Percentiles rank a stretch among this genome's conserved stretches.
Evolutionary conservation across 2,113 vertebrate species (phyloP).

Genomic region (Neoarius graeffei): DNA sequence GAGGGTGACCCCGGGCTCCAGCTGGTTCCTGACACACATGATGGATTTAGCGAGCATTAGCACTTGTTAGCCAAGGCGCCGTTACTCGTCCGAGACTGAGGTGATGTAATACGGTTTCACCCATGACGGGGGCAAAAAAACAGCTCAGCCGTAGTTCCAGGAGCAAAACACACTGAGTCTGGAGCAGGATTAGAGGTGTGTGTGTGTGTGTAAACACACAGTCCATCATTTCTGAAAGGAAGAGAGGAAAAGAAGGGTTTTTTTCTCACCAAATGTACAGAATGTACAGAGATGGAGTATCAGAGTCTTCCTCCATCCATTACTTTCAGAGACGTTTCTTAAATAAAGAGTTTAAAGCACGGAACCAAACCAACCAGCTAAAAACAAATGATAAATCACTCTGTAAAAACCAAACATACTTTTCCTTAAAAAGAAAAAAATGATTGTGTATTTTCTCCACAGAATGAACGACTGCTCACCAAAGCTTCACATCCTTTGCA

Average conservation of each 20-base stretch:
- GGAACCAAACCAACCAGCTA: not conserved
- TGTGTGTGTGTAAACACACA: constrained; percentile 3
- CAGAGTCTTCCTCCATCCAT: not conserved
- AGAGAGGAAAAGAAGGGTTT: not conserved
- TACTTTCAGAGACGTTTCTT: not conserved
- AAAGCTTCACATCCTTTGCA: not conserved
- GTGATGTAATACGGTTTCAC: constrained; percentile 59
- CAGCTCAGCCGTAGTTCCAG: constrained; percentile 17
- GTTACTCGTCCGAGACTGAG: constrained; percentile 50
- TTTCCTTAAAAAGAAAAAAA: not conserved
- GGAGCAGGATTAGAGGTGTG: constrained; percentile 28
- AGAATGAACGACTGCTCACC: not conserved
- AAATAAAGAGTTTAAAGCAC: not conserved
- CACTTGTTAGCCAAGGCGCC: constrained; percentile 50
- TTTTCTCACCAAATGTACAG: not conserved
- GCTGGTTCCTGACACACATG: constrained; percentile 64
- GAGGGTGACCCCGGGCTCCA: constrained; percentile 63
- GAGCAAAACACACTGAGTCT: constrained; percentile 25
- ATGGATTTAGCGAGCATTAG: constrained; percentile 63
- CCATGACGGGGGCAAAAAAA: constrained; percentile 38
- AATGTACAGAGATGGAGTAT: not conserved
- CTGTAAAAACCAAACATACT: not conserved
- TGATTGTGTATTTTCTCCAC: not conserved
- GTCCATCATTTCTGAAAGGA: constrained; percentile 10
- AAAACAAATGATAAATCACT: not conserved